Evolutionary conservation across 1,140 invertebrate species (phyloP).

Genomic region (Chionoecetes opilio): DNA sequence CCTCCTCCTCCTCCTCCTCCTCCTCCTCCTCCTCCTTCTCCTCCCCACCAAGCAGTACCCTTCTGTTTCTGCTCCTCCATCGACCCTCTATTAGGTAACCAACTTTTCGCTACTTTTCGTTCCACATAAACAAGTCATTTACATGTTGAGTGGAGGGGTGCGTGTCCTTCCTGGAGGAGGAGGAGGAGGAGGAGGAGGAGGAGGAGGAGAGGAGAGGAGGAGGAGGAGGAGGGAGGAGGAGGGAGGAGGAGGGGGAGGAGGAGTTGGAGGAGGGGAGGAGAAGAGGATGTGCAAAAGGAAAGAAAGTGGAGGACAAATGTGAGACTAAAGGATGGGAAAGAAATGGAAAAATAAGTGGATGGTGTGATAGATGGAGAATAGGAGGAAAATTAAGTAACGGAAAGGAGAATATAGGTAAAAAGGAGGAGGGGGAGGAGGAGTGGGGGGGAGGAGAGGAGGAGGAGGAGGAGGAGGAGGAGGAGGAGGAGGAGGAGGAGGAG

Average conservation of each 20-base stretch:
- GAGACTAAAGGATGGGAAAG: no score
- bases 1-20: no score
- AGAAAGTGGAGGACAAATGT: no score
- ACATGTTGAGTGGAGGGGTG: constrained; percentile 1
- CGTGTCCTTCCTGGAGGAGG: background rate
- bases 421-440: background rate
- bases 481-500: constrained; percentile 23
- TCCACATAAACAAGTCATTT: constrained; percentile 22
- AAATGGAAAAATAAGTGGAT: no score
- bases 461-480: background rate
- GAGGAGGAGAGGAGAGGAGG: background rate
- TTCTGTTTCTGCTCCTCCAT: background rate
- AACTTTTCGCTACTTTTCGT: constrained; percentile 9
- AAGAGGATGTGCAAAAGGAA: no score
- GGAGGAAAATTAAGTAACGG: background rate
- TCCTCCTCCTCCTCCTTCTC: no score
- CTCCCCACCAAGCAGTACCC: background rate
- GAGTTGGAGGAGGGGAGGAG: background rate
- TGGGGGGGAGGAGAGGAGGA: background rate
- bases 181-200: background rate
- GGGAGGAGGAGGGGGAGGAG: constrained; percentile 1
- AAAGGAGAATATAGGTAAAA: background rate
- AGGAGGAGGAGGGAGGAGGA: background rate
- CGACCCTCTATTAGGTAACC: background rate
- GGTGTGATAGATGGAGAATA: background rate